Conservation (phyloP, 2,797 vertebrate species). For the Cossypha heuglini region DNA sequence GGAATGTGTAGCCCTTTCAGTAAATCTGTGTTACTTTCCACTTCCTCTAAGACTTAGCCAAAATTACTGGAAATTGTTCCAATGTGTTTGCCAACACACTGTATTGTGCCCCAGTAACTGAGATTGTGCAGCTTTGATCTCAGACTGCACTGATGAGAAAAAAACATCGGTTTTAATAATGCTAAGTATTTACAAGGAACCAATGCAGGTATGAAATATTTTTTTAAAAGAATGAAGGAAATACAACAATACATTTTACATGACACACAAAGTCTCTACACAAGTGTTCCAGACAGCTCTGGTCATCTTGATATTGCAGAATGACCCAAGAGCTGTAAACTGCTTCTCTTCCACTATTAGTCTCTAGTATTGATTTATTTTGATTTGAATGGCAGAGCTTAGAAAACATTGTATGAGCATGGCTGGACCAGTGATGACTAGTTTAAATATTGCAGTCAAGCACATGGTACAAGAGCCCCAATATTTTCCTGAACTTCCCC, state of each 20-base stretch:
- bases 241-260: background rate
- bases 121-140: background rate
- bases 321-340: background rate
- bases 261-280: background rate
- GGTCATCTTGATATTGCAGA: background rate
- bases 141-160: background rate
- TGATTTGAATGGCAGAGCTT: background rate
- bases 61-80: conserved; percentile 24
- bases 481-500: conserved; percentile 20
- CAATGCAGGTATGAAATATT: background rate
- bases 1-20: background rate
- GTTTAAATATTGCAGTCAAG: background rate
- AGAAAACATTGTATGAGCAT: background rate
- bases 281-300: background rate
- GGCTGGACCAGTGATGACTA: background rate
- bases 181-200: background rate
- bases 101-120: background rate
- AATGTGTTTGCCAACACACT: background rate
- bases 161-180: background rate
- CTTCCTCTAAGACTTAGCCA: background rate
- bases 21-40: background rate
- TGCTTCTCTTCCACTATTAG: background rate
- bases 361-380: background rate
- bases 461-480: background rate
- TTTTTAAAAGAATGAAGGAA: background rate